Conservation (phyloP, 2,888 invertebrate genomes). For the Drosophila anomelani region DNA sequence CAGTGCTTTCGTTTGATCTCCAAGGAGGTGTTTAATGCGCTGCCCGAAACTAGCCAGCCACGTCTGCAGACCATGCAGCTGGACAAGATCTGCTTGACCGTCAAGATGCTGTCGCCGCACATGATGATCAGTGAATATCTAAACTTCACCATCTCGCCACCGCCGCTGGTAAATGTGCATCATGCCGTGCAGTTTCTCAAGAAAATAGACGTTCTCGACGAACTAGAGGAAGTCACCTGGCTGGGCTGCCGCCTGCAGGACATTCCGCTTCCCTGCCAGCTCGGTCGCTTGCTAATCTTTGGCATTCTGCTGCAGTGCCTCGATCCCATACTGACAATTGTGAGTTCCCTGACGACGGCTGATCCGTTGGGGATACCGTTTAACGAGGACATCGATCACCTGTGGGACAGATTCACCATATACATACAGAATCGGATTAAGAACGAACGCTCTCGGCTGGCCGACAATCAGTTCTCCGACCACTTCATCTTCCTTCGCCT, state of each 20-base stretch:
- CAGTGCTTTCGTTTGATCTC: conserved; percentile 60
- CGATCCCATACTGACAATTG: conserved; percentile 96
- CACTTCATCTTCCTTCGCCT: conserved; percentile 93
- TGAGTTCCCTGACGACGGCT: conserved; percentile 89
- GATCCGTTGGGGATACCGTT: conserved; percentile 56
- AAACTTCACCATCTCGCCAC: conserved; percentile 49
- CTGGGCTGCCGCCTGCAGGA: conserved; percentile 93
- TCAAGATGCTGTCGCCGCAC: conserved; percentile 55
- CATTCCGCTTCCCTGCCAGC: conserved; percentile 94
- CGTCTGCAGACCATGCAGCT: conserved; percentile 51
- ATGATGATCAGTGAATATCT: conserved; percentile 61
- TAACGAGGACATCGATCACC: conserved; percentile 56
- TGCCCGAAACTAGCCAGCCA: conserved; percentile 29
- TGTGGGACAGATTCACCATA: conserved; percentile 81
- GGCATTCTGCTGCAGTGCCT: conserved; percentile 95
- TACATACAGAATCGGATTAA: conserved; percentile 78
- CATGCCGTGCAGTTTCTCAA: conserved; percentile 89
- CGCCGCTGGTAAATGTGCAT: conserved; percentile 51
- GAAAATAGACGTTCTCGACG: conserved; percentile 93
- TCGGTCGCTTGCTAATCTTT: conserved; percentile 96
- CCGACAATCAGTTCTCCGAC: conserved; percentile 92
- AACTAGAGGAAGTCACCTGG: conserved; percentile 91
- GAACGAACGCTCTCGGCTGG: conserved; percentile 85
- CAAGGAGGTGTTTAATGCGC: conserved; percentile 22
- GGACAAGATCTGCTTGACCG: conserved; percentile 60